These are phyloP conservation scores for Phenganax stokvisi DNA, from an alignment of 92 coral and sea anemone genomes.

Conservation along the genomic window DNA sequence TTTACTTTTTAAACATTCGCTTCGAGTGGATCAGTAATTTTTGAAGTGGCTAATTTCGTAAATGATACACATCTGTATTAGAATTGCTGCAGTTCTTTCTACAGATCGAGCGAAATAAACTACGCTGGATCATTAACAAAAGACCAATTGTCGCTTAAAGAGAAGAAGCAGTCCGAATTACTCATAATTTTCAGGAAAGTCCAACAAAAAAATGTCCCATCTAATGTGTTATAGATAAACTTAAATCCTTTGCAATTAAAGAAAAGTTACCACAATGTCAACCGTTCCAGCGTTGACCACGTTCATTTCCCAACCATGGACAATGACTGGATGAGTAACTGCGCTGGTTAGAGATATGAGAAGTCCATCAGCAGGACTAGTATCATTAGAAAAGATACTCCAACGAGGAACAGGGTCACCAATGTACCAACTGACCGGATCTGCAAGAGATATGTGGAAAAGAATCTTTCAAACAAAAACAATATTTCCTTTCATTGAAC, in stretches of 20 bases:
- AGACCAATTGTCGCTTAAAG: not conserved
- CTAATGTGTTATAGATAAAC: not conserved
- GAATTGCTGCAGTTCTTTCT: too few relatives aligned
- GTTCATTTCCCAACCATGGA: constrained; percentile 32
- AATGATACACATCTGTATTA: too few relatives aligned
- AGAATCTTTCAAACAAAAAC: not conserved
- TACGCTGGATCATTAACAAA: not conserved
- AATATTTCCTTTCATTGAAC: too few relatives aligned
- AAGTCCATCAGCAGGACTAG: constrained; percentile 5
- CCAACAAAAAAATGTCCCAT: too few relatives aligned
- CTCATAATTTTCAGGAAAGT: not conserved
- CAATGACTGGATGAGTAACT: constrained; percentile 17
- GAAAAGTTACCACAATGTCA: constrained; percentile 17
- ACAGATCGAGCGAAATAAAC: too few relatives aligned
- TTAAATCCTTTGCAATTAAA: not conserved
- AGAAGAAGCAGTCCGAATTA: not conserved
- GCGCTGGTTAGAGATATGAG: constrained; percentile 6
- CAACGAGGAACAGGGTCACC: constrained; percentile 32
- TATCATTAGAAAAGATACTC: not conserved
- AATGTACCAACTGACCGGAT: constrained; percentile 30
- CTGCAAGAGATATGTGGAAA: not conserved
- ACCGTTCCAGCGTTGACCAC: constrained; percentile 17
- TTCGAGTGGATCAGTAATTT: too few relatives aligned
- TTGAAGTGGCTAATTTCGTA: too few relatives aligned
- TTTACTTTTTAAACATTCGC: too few relatives aligned